Evolutionary conservation across 2,113 vertebrate genomes (phyloP).

Genomic region (Otolemur garnettii): DNA sequence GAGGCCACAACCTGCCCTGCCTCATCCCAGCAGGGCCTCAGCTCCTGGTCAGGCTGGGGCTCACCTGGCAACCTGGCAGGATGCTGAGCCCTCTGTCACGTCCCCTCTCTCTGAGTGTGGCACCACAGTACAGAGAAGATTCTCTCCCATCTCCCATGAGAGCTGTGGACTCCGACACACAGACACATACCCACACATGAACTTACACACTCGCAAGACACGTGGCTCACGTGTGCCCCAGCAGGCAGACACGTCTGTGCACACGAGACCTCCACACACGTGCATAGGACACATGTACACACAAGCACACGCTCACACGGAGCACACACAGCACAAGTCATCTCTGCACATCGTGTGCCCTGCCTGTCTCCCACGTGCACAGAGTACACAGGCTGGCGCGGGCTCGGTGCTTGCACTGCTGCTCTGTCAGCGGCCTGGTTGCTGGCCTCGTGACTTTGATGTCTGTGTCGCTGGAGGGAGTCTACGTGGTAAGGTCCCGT

Average conservation of each 20-base stretch:
- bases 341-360: not conserved
- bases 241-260: not conserved
- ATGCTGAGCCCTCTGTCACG: rapidly evolving
- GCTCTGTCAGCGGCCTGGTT: not conserved
- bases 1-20: not conserved
- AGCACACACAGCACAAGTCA: not conserved
- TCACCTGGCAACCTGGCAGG: not conserved
- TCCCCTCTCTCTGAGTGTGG: too few relatives aligned
- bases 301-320: not conserved
- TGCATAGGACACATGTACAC: too few relatives aligned
- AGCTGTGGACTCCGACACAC: rapidly evolving
- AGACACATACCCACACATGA: not conserved
- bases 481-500: rapidly evolving
- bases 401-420: not conserved
- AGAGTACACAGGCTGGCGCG: not conserved
- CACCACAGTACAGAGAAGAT: not conserved
- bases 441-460: rapidly evolving
- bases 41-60: not conserved
- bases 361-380: not conserved
- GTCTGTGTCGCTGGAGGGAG: not conserved
- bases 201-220: not conserved
- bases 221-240: too few relatives aligned
- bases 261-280: rapidly evolving
- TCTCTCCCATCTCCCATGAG: not conserved
- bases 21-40: rapidly evolving